These are phyloP conservation scores for Aphyosemion australe DNA, from an alignment of 2,113 vertebrate species.

Conservation along the genomic window DNA sequence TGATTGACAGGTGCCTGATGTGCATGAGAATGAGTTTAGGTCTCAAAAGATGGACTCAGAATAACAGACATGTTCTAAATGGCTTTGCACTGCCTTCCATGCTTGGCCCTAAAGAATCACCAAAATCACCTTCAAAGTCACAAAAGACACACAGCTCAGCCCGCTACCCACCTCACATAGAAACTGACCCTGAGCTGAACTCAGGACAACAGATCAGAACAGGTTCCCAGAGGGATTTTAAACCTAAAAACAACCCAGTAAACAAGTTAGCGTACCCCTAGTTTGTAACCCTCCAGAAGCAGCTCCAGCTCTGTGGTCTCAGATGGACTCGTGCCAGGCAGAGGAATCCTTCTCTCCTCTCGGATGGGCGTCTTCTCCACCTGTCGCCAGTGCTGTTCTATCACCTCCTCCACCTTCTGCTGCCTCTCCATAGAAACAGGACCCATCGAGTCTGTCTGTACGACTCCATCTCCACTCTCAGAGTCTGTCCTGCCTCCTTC, in stretches of 20 bases:
- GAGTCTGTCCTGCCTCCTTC: conserved; percentile 53
- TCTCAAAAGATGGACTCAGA: too few relatives aligned
- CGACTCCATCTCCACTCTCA: conserved; percentile 32
- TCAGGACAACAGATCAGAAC: too few relatives aligned
- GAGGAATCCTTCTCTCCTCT: conserved; percentile 78
- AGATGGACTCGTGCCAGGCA: conserved; percentile 55
- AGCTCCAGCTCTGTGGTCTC: conserved; percentile 76
- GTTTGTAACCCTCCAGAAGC: conserved; percentile 80
- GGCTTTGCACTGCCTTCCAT: too few relatives aligned
- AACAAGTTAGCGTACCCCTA: conserved; percentile 67
- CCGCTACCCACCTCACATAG: too few relatives aligned
- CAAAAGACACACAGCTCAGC: too few relatives aligned
- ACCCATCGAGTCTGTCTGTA: background rate
- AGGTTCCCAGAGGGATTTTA: background rate
- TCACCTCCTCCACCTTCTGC: conserved; percentile 81
- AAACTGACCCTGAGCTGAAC: too few relatives aligned
- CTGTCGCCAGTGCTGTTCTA: conserved; percentile 84
- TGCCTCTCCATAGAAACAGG: conserved; percentile 61
- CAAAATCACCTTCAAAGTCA: too few relatives aligned
- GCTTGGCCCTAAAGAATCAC: too few relatives aligned
- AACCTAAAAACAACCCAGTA: too few relatives aligned
- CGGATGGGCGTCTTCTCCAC: conserved; percentile 83
- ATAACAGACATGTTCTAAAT: too few relatives aligned
- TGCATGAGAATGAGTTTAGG: too few relatives aligned
- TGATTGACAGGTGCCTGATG: too few relatives aligned